phyloP scores from a whole-genome alignment of 2,888 invertebrate species.

The Tiliacea citrago region DNA sequence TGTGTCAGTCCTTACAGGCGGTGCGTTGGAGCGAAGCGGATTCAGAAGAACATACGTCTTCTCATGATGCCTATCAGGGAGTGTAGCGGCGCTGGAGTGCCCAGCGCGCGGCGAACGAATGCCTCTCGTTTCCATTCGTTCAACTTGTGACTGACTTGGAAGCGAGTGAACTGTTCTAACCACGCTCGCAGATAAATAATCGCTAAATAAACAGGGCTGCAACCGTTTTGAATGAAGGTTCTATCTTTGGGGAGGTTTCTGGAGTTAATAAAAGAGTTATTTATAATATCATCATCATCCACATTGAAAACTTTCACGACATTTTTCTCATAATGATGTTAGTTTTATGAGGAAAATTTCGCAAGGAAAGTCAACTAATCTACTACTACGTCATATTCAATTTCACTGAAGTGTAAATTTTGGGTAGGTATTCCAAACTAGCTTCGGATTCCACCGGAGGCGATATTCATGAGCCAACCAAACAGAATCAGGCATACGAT shows the following conservation, averaged over 20 bases:
- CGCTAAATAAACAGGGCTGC: neutral
- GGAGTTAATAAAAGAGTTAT: neutral
- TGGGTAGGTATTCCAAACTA: neutral
- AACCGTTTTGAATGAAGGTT: neutral
- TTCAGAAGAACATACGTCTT: too few species aligned
- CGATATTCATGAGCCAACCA: conserved; percentile 21
- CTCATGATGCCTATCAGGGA: too few species aligned
- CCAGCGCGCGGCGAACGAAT: too few species aligned
- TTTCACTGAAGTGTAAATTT: neutral
- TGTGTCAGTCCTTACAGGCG: too few species aligned
- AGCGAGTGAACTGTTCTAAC: too few species aligned
- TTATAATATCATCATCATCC: neutral
- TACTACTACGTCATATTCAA: neutral
- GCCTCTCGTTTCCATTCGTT: too few species aligned
- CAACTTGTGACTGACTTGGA: too few species aligned
- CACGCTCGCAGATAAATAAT: too few species aligned
- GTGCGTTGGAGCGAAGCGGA: too few species aligned
- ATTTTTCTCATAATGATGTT: neutral
- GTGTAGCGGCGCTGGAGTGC: too few species aligned
- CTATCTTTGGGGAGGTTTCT: neutral
- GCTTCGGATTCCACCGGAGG: neutral
- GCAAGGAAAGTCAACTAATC: neutral
- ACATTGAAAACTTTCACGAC: neutral
- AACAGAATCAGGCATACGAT: conserved; percentile 12
- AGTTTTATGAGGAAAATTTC: too few species aligned